phyloP scores from a whole-genome alignment of 23 tunicate genomes.

The Ciona savignyi region DNA sequence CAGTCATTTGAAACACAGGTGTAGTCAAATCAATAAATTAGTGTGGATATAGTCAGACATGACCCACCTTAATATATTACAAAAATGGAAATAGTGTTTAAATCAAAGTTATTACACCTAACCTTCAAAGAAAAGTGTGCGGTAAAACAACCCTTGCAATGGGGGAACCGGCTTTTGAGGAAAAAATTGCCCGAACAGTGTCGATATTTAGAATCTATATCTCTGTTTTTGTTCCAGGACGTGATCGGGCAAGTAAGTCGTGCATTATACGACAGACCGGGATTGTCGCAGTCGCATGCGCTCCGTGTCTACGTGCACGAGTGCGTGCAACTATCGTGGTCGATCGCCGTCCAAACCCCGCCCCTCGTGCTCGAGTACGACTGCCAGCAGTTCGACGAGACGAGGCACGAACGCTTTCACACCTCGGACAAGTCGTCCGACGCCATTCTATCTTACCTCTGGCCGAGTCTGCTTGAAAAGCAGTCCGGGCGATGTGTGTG shows the following conservation, averaged over 20 bases:
- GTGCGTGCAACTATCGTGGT: constrained; percentile 78
- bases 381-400: constrained; percentile 37
- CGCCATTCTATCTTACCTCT: constrained; percentile 55
- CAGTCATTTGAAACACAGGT: too few relatives aligned
- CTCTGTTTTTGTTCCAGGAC: constrained; percentile 61
- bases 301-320: constrained; percentile 41
- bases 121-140: too few relatives aligned
- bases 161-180: too few relatives aligned
- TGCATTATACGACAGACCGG: constrained; percentile 69
- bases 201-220: too few relatives aligned
- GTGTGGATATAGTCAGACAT: too few relatives aligned
- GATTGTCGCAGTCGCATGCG: constrained; percentile 30
- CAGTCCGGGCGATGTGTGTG: constrained; percentile 79
- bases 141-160: too few relatives aligned
- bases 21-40: too few relatives aligned
- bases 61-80: too few relatives aligned
- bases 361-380: constrained; percentile 67
- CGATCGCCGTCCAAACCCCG: constrained; percentile 62
- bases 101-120: too few relatives aligned
- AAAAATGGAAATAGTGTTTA: too few relatives aligned
- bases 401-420: constrained; percentile 66
- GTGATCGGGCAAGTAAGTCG: constrained; percentile 65
- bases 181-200: neutral
- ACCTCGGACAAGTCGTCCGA: constrained; percentile 67
- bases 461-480: constrained; percentile 77